Conservation (phyloP, 1,140 invertebrate species). For the Archivesica marissinica region DNA sequence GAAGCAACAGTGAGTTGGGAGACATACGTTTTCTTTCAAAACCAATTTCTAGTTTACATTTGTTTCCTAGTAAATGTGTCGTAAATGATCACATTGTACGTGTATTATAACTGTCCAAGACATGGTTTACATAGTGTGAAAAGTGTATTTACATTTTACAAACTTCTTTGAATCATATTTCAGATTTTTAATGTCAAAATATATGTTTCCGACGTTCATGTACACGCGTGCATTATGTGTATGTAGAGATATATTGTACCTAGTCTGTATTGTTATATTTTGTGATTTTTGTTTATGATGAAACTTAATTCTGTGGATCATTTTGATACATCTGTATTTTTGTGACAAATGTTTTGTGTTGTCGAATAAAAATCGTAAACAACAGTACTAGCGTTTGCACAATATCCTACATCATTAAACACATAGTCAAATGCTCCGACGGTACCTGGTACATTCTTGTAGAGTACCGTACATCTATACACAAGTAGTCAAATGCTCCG, state of each 20-base stretch:
- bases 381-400: not conserved
- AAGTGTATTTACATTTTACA: not conserved
- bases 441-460: no score
- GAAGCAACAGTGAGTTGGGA: no score
- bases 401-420: not conserved
- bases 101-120: no score
- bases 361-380: not conserved
- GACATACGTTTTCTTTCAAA: no score
- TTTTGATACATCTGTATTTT: not conserved
- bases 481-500: no score
- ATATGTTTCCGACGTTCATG: not conserved
- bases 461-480: no score
- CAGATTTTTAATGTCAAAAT: constrained; percentile 15
- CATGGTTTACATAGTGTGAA: not conserved
- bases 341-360: not conserved
- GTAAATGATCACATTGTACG: no score
- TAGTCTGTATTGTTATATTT: constrained; percentile 30
- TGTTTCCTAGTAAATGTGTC: no score
- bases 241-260: not conserved
- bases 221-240: not conserved
- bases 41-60: no score
- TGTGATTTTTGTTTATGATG: not conserved
- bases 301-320: not conserved
- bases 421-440: not conserved
- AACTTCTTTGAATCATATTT: not conserved